Evolutionary conservation across 2,797 vertebrate genomes (phyloP), one percentile per base, ranked within the genome.

Genomic region (Nyctalus aviator): DNA sequence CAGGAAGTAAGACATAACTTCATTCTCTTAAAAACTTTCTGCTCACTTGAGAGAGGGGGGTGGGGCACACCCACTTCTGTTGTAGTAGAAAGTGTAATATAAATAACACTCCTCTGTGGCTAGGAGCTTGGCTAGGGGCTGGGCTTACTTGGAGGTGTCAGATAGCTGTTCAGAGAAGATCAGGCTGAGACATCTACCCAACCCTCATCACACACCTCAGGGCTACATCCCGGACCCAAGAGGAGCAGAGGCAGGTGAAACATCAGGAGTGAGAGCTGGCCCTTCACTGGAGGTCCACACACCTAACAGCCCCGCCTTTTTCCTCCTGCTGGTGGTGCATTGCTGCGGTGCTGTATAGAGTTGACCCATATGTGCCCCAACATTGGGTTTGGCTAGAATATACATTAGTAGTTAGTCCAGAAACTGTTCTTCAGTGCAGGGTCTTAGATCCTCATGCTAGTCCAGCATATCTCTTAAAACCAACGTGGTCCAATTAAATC

Each of bases 281-380:
- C 21, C 64, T 41, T 35, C 12, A 8, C 4, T 12, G 2, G 20
- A 5, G 3, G 11, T 27, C 21, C 13, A 1, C 48, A 35, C 13
- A 14, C 37, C 44, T 23, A 50, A 17, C n/a, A 8, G 2, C 46
- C 3, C 32, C 0, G 1, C 41, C 0, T 7, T 1, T 55, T 23
- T 37, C 25, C 10, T 21, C 32, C 41, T 17, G 23, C 20, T 17
- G 32, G 20, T 3, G 18, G 18, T 3, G 15, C 23, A 8, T 66
- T 11, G 14, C 3, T 0, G 5, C 17, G 8, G 0, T 13, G 1
- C 6, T 25, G 2, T 3, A 3, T 1, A 0, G 10, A 27, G 27
- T 4, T 18, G 48, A 1, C 30, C 13, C 1, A 0, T 3, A 8
- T 0, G 2, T 2, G 18, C 21, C 17, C 7, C 4, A n/a, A 20